Percentiles rank a stretch among this genome's conserved stretches.
phyloP scores from a whole-genome alignment of 1,140 invertebrate species.

The Caenorhabditis tropicalis region DNA sequence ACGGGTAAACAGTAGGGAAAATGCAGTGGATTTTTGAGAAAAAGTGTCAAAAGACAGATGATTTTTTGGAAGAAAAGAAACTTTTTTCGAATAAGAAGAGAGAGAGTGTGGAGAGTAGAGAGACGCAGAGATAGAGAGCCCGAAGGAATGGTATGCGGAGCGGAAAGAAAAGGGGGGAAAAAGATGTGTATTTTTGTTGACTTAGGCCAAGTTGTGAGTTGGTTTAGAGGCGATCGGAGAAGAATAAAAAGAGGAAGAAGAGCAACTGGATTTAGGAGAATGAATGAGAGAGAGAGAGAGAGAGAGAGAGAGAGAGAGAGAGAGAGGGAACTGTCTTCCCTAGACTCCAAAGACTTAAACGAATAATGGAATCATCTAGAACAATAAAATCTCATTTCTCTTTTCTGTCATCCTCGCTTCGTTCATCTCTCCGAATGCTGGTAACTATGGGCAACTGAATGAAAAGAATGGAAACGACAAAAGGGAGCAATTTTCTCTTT shows the following conservation, averaged over 20 bases:
- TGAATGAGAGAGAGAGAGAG: background rate
- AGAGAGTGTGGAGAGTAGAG: background rate
- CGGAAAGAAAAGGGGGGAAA: background rate
- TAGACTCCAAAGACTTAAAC: no score
- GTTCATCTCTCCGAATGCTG: background rate
- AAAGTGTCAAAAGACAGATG: background rate
- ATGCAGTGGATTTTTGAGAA: background rate
- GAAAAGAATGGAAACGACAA: background rate
- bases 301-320: background rate
- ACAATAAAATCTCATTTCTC: no score
- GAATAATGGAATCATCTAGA: no score
- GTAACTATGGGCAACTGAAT: background rate
- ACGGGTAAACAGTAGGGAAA: background rate
- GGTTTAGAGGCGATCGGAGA: background rate
- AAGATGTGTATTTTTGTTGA: background rate
- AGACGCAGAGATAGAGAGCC: background rate
- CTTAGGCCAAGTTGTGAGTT: slow-evolving; percentile 46
- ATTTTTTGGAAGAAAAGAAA: no score
- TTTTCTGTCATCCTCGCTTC: no score
- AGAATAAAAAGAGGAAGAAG: background rate
- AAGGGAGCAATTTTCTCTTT: background rate
- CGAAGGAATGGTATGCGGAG: background rate
- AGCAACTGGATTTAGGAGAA: background rate
- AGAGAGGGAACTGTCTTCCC: background rate
- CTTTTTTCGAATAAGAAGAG: background rate